These are phyloP conservation scores for Callipepla californica DNA, from an alignment of 2,113 vertebrate species.

Conservation along the genomic window DNA sequence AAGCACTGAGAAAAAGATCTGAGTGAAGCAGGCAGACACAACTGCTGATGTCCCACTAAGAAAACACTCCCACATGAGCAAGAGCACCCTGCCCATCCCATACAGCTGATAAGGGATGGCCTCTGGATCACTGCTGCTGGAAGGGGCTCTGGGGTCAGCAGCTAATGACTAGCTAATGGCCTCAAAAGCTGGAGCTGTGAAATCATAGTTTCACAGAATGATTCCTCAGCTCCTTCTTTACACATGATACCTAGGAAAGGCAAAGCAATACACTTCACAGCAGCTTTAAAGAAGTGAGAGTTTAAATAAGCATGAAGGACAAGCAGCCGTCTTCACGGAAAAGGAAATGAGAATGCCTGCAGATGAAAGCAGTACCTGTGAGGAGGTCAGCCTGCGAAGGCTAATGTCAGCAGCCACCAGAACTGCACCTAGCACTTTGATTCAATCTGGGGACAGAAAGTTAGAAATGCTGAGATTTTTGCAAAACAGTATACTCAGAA, in stretches of 20 bases:
- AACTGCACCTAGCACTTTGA: not conserved
- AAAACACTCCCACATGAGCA: fast-evolving
- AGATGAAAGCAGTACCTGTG: not conserved
- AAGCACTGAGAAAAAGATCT: not conserved
- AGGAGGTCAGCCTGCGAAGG: not conserved
- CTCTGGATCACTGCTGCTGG: not conserved
- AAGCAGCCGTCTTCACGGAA: not conserved
- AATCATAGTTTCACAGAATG: not conserved
- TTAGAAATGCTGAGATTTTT: slow-evolving; percentile 45
- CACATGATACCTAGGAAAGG: not conserved
- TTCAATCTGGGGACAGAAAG: not conserved
- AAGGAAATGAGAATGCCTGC: not conserved
- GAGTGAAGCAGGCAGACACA: fast-evolving
- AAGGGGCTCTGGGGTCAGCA: not conserved
- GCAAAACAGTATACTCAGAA: slow-evolving; percentile 9
- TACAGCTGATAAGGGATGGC: not conserved
- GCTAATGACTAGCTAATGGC: not conserved
- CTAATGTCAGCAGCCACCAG: not conserved
- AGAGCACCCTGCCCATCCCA: not conserved
- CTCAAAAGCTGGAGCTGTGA: not conserved
- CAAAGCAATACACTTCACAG: not conserved
- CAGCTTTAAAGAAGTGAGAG: not conserved
- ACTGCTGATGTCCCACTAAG: not conserved
- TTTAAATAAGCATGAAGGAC: not conserved
- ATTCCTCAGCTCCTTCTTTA: not conserved